Conservation (phyloP, 1,140 invertebrate genomes). For the Cotesia chilonis region DNA sequence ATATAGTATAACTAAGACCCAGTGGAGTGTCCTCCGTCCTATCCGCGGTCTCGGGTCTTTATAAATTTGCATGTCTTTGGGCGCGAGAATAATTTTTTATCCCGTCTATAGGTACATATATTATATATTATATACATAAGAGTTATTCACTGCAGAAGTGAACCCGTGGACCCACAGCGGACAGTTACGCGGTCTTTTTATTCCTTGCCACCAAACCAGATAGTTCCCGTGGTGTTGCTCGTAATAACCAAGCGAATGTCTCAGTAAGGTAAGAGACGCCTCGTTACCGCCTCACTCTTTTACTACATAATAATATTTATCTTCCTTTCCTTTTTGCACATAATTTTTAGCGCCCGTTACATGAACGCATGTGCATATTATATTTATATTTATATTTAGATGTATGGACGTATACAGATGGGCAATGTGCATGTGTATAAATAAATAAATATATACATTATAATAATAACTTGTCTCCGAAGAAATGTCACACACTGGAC, state of each 20-base stretch:
- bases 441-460: slow-evolving; percentile 14
- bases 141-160: slow-evolving; percentile 33
- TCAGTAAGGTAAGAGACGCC: slow-evolving; percentile 40
- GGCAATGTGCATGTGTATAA: not conserved
- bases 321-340: not conserved
- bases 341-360: no score
- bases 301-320: slow-evolving; percentile 30
- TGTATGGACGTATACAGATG: no score
- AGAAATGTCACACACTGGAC: slow-evolving; percentile 11
- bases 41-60: slow-evolving; percentile 51
- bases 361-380: no score
- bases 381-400: no score
- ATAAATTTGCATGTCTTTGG: slow-evolving; percentile 66
- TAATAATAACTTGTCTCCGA: not conserved
- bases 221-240: slow-evolving; percentile 54
- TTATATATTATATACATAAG: not conserved
- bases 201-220: not conserved
- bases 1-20: not conserved
- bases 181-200: slow-evolving; percentile 29
- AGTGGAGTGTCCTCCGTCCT: slow-evolving; percentile 38
- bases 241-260: slow-evolving; percentile 61
- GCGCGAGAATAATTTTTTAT: slow-evolving; percentile 64
- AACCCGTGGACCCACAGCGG: slow-evolving; percentile 59
- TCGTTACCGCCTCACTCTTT: slow-evolving; percentile 30
- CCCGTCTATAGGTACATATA: slow-evolving; percentile 36